Percentiles rank a stretch among this genome's conserved stretches.
phyloP scores from a whole-genome alignment of 2,888 invertebrate species.

The Trachelus troglodyta region DNA sequence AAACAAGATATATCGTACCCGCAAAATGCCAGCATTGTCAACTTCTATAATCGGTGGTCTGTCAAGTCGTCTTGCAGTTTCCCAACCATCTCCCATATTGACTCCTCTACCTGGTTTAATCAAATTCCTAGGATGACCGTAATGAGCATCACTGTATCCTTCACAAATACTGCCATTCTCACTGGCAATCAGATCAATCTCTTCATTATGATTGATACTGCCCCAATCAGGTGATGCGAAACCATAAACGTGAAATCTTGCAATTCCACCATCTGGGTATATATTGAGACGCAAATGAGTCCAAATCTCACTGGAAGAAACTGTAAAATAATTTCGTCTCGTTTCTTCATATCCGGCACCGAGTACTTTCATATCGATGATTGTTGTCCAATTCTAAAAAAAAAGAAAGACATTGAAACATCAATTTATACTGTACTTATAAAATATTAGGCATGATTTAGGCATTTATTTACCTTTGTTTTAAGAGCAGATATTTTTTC shows the following conservation, averaged over 20 bases:
- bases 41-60: conserved; percentile 71
- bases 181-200: conserved; percentile 69
- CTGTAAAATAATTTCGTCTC: conserved; percentile 71
- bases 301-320: conserved; percentile 68
- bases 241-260: conserved; percentile 72
- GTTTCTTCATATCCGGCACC: conserved; percentile 72
- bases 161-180: conserved; percentile 70
- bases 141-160: conserved; percentile 74
- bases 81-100: conserved; percentile 76
- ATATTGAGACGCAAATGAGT: conserved; percentile 74
- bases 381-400: conserved; percentile 71
- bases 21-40: conserved; percentile 70
- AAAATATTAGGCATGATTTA: neutral
- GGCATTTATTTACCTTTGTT: conserved; percentile 43
- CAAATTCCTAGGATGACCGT: conserved; percentile 73
- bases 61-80: conserved; percentile 73
- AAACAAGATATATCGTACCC: conserved; percentile 67
- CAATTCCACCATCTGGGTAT: conserved; percentile 75
- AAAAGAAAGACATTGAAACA: neutral
- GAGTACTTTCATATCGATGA: conserved; percentile 70
- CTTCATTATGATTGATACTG: conserved; percentile 37
- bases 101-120: conserved; percentile 69
- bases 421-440: neutral
- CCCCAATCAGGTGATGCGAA: conserved; percentile 56
- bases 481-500: conserved; percentile 66